Evolutionary conservation across 2,888 invertebrate genomes (phyloP), one percentile per base, ranked within the genome.

Genomic region (Adelognathus sp.): DNA sequence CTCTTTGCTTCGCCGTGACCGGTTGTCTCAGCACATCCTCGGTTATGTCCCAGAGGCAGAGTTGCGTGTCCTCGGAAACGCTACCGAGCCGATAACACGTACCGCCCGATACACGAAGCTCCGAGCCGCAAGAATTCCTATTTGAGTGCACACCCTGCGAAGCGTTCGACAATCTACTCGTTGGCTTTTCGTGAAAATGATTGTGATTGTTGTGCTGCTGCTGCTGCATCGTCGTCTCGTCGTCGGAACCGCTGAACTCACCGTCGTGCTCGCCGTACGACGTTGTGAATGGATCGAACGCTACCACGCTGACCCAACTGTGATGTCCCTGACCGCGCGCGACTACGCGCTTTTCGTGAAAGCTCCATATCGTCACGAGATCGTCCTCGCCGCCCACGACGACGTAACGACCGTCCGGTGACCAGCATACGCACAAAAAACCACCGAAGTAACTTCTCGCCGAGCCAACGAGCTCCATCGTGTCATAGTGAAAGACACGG

Each of bases 371-470:
- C 0, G 99, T 99, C 63, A 99, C 97, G 76, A 99, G 93, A 92
- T 99, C 99, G 92, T 99, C 99, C 92, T 99, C 99, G 3, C 99
- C 99, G 0, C 99, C 99, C 0, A 98, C 98, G 0, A 98, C 98
- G 61, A 98, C 98, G 88, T 98, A 97, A 88, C 96, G 96, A 56
- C 97, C 96, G 92, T 99, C 99, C 0, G 98, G 98, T 7, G 99
- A 98, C 99, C 99, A 99, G 88, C 98, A 97, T 2, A 99, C 98
- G 92, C 99, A 99, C 50, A 99, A 92, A 87, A 99, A 95, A 39
- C 99, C 99, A 61, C 99, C 99, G 92, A 99, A 99, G 92, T 99
- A 99, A 85, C 99, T 99, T 82, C 98, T 94, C 81, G 98, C 98
- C 75, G 96, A 94, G 14, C 99, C 98, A 69, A 98, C 93, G 80